Evolutionary conservation across 2,888 invertebrate genomes (phyloP).

Genomic region (Cybosia mesomella): DNA sequence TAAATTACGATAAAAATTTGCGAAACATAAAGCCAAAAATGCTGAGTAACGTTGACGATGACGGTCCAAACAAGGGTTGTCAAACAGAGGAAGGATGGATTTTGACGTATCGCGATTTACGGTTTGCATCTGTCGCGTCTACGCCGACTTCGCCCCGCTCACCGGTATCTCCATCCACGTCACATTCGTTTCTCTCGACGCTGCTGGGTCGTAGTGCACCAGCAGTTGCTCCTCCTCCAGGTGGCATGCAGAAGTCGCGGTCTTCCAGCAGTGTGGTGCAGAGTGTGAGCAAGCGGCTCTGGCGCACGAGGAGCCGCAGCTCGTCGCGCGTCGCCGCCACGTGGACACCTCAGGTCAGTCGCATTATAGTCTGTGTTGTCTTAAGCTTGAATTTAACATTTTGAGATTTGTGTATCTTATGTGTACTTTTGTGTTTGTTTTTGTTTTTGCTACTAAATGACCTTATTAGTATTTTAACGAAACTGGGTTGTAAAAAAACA

Average conservation of each 20-base stretch:
- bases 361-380: conserved; percentile 59
- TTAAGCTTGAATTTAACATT: neutral
- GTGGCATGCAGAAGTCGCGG: conserved; percentile 96
- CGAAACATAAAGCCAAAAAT: conserved; percentile 94
- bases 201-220: conserved; percentile 74
- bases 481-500: no score
- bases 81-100: conserved; percentile 94
- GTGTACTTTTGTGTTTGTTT: neutral
- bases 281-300: conserved; percentile 94
- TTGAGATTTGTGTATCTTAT: neutral
- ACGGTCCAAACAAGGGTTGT: conserved; percentile 91
- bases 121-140: conserved; percentile 73
- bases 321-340: conserved; percentile 89
- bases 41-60: conserved; percentile 92
- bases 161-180: conserved; percentile 81
- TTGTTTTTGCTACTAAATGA: neutral
- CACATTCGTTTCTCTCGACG: conserved; percentile 79
- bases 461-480: neutral
- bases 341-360: conserved; percentile 96
- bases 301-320: conserved; percentile 94
- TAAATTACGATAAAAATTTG: conserved; percentile 95
- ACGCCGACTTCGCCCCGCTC: conserved; percentile 85
- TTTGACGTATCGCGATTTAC: conserved; percentile 77
- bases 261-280: conserved; percentile 95
- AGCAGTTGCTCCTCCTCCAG: conserved; percentile 79